Evolutionary conservation across 2,888 invertebrate species (phyloP).

Genomic region (Nematopogon swammerdamellus): DNA sequence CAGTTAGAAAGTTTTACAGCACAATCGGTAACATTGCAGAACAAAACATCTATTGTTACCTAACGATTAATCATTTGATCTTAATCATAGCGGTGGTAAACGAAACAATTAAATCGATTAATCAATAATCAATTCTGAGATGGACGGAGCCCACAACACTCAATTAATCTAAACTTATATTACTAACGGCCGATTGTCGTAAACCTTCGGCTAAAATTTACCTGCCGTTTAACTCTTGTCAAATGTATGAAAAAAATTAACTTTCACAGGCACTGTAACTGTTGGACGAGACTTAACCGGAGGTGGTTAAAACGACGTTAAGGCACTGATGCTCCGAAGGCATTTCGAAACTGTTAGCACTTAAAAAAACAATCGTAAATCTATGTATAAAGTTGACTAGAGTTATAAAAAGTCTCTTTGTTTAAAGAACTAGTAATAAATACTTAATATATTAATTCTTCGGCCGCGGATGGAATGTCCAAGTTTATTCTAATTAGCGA

Average conservation of each 20-base stretch:
- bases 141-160: background rate
- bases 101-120: no score
- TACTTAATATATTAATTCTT: slow-evolving; percentile 18
- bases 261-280: no score
- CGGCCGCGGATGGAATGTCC: background rate
- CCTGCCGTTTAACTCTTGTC: no score
- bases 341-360: no score
- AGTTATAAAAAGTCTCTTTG: slow-evolving; percentile 47
- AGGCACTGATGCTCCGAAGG: no score
- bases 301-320: no score
- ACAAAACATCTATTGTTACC: background rate
- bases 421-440: slow-evolving; percentile 27
- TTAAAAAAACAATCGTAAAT: no score
- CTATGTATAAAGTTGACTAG: slow-evolving; percentile 33
- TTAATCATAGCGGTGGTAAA: slow-evolving; percentile 15
- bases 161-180: background rate
- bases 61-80: background rate
- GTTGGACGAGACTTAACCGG: no score
- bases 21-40: background rate
- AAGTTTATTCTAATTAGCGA: background rate
- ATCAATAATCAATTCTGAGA: no score
- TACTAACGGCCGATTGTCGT: background rate
- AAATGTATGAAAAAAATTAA: no score
- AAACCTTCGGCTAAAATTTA: background rate
- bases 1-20: background rate